phyloP scores from a whole-genome alignment of 2,113 vertebrate species.

The Oreochromis spilurus region DNA sequence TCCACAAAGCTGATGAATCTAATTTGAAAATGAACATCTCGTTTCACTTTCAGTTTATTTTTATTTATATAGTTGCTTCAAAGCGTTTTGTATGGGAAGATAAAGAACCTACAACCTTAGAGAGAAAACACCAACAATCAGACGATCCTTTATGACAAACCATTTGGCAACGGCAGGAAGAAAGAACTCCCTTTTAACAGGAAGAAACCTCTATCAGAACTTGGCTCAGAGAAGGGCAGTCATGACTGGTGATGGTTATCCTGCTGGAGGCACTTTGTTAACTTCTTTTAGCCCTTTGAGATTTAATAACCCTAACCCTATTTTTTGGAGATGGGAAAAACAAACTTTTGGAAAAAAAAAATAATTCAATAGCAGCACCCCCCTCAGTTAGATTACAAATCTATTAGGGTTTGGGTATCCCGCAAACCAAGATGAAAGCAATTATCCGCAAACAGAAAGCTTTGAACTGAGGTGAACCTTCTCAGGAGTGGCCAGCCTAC shows the following conservation, averaged over 20 bases:
- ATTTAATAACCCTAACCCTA: accelerated
- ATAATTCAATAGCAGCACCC: accelerated
- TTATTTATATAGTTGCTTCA: background rate
- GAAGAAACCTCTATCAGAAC: background rate
- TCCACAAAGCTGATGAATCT: background rate
- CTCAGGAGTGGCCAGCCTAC: background rate
- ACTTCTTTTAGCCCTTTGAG: background rate
- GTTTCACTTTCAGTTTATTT: background rate
- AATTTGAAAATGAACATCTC: background rate
- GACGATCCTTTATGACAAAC: accelerated
- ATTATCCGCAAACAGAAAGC: accelerated
- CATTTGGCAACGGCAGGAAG: background rate
- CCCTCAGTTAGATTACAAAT: background rate
- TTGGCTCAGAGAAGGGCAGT: background rate
- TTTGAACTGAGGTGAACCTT: background rate
- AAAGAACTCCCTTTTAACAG: background rate
- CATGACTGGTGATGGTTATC: background rate
- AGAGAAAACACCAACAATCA: background rate
- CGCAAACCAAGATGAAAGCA: background rate
- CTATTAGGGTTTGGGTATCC: background rate
- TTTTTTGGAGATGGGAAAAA: background rate
- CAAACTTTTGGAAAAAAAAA: background rate
- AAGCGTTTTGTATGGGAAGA: background rate
- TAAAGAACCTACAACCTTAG: background rate
- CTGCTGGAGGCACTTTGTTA: background rate